These are phyloP conservation scores for Acrocera orbiculus DNA, from an alignment of 2,888 invertebrate species.

Conservation along the genomic window DNA sequence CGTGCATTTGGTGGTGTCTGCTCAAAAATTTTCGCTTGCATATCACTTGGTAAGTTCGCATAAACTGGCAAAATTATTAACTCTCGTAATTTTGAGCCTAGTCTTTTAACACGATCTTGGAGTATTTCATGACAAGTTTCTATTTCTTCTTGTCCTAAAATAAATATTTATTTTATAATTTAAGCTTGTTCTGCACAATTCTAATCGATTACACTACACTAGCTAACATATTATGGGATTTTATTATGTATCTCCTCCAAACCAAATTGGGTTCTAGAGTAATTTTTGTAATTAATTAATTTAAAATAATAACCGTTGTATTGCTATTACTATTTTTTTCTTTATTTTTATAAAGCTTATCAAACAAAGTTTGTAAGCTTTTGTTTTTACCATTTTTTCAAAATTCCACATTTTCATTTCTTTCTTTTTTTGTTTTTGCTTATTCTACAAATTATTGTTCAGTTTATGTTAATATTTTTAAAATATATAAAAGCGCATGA, in stretches of 20 bases:
- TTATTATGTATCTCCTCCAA: background rate
- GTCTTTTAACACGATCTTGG: conserved; percentile 74
- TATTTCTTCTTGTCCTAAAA: conserved; percentile 55
- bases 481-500: too few relatives aligned
- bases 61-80: conserved; percentile 89
- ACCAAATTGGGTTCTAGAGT: too few relatives aligned
- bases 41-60: conserved; percentile 94
- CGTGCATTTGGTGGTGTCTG: conserved; percentile 92
- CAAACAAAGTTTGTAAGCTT: too few relatives aligned
- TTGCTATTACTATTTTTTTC: too few relatives aligned
- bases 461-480: too few relatives aligned
- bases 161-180: background rate
- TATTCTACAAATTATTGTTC: too few relatives aligned
- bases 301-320: too few relatives aligned
- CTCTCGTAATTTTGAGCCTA: conserved; percentile 88
- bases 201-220: background rate
- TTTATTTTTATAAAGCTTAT: too few relatives aligned
- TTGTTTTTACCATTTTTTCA: too few relatives aligned
- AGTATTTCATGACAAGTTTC: conserved; percentile 78
- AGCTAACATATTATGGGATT: background rate
- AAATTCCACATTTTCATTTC: too few relatives aligned
- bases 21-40: conserved; percentile 98
- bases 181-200: background rate
- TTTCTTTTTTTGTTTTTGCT: too few relatives aligned
- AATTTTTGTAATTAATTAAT: too few relatives aligned